Evolutionary conservation across 2,888 invertebrate species (phyloP).

Genomic region (Chouioia cunea): DNA sequence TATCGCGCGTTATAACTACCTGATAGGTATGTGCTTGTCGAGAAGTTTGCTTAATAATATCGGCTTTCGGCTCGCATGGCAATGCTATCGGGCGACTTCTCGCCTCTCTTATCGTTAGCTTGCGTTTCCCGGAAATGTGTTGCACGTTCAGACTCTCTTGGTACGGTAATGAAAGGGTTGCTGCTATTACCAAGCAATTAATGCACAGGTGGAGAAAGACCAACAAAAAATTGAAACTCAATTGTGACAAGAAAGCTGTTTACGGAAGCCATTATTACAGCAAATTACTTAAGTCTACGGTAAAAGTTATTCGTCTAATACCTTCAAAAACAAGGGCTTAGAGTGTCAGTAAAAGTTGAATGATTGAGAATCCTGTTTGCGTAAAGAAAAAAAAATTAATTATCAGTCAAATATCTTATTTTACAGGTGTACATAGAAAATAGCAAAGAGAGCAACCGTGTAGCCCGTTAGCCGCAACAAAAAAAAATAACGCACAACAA

Average conservation of each 20-base stretch:
- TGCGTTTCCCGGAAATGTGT: conserved; percentile 37
- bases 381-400: background rate
- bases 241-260: too few relatives aligned
- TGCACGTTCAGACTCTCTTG: background rate
- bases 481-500: background rate
- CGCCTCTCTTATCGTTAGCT: conserved; percentile 10
- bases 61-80: conserved; percentile 9
- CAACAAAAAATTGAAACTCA: too few relatives aligned
- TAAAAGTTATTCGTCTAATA: too few relatives aligned
- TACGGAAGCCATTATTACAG: too few relatives aligned
- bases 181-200: too few relatives aligned
- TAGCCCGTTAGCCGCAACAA: conserved; percentile 8
- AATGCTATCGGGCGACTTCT: background rate
- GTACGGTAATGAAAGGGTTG: too few relatives aligned
- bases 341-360: too few relatives aligned
- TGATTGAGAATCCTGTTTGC: background rate
- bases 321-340: too few relatives aligned
- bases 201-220: too few relatives aligned
- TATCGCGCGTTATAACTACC: conserved; percentile 14
- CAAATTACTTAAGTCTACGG: too few relatives aligned
- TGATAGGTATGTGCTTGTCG: conserved; percentile 29
- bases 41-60: conserved; percentile 34
- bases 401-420: background rate
- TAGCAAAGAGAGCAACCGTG: background rate
- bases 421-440: background rate